These are phyloP conservation scores for Drosophila miranda DNA, from an alignment of 1,140 invertebrate species.

Conservation along the genomic window DNA sequence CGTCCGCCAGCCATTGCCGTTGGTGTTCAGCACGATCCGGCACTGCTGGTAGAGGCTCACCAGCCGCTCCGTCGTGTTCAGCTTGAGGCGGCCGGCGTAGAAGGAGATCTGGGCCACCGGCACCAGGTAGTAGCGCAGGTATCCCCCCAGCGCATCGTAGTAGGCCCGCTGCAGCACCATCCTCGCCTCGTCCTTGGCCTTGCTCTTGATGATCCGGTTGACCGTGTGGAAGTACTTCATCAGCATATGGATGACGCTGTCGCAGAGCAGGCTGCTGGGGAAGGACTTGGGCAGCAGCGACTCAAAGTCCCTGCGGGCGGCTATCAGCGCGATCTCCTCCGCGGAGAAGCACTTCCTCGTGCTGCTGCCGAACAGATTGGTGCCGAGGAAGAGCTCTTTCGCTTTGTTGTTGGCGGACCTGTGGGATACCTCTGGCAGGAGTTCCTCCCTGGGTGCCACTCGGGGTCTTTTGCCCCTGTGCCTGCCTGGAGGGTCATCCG, in stretches of 20 bases:
- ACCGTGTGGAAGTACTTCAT: constrained; percentile 72
- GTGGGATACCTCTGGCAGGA: constrained; percentile 4
- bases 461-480: not conserved
- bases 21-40: constrained; percentile 66
- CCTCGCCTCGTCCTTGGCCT: constrained; percentile 37
- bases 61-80: constrained; percentile 56
- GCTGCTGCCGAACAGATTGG: constrained; percentile 66
- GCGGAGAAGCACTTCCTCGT: constrained; percentile 70
- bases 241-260: constrained; percentile 51
- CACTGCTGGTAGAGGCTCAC: constrained; percentile 58
- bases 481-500: not conserved
- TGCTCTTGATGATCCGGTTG: constrained; percentile 59
- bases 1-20: constrained; percentile 72
- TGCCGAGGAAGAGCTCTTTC: constrained; percentile 54
- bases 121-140: constrained; percentile 64
- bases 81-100: constrained; percentile 70
- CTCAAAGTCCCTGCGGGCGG: constrained; percentile 71
- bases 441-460: not conserved
- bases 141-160: constrained; percentile 76
- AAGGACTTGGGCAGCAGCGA: constrained; percentile 55
- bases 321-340: constrained; percentile 70
- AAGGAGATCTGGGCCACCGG: constrained; percentile 73
- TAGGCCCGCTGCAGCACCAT: constrained; percentile 58
- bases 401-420: not conserved
- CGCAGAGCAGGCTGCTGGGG: constrained; percentile 40